These are phyloP conservation scores for Drosophila yakuba DNA, from an alignment of 1,140 invertebrate species.

Conservation along the genomic window DNA sequence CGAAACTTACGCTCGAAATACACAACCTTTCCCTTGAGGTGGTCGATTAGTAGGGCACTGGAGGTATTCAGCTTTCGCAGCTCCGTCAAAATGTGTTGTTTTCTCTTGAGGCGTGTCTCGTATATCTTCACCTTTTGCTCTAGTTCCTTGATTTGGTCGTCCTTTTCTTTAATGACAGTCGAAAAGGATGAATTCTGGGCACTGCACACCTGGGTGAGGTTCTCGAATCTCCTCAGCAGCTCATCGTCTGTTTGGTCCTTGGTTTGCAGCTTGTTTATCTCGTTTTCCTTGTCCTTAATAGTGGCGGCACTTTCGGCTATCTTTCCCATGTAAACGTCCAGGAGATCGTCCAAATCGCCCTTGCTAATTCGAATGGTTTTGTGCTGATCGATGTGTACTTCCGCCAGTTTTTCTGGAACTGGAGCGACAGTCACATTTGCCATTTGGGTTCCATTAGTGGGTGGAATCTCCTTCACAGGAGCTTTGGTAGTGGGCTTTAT, in stretches of 20 bases:
- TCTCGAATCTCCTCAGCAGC: conserved; percentile 37
- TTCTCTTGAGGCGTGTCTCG: conserved; percentile 54
- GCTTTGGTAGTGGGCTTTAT: conserved; percentile 16
- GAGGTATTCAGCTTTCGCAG: conserved; percentile 49
- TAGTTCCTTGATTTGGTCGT: conserved; percentile 43
- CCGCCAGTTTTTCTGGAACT: conserved; percentile 45
- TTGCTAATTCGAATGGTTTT: conserved; percentile 67
- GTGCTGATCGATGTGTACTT: conserved; percentile 68
- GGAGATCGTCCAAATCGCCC: conserved; percentile 60
- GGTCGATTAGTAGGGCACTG: conserved; percentile 34
- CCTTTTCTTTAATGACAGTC: conserved; percentile 28
- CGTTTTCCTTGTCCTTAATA: conserved; percentile 58
- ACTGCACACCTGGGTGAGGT: conserved; percentile 37
- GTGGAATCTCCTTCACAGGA: conserved; percentile 4
- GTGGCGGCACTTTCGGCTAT: conserved; percentile 61
- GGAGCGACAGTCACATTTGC: conserved; percentile 3
- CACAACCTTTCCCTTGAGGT: conserved; percentile 27
- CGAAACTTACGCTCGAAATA: conserved; percentile 43
- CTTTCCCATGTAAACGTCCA: conserved; percentile 64
- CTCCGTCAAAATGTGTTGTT: conserved; percentile 45
- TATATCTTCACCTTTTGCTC: conserved; percentile 47
- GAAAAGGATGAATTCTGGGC: conserved; percentile 31
- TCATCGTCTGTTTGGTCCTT: conserved; percentile 44
- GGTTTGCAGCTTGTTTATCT: conserved; percentile 44
- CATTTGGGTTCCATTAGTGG: conserved; percentile 14